A percentile compares a stretch with the other conserved stretches of the same genome.
Conservation (phyloP, 1,140 invertebrate species). For the Dendrolimus kikuchii region DNA sequence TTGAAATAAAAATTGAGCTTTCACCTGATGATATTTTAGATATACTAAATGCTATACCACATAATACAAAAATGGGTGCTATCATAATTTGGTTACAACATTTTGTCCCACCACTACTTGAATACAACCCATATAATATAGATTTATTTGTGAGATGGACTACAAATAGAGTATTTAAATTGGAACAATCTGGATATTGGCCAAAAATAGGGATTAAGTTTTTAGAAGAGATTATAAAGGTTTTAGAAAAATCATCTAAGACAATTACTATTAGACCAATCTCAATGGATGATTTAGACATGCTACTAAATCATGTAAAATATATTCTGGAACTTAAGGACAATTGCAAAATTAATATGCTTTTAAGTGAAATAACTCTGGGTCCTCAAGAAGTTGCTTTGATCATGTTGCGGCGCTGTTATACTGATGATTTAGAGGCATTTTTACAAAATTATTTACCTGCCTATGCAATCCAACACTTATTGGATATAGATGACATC, state of each 20-base stretch:
- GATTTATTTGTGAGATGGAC: slow-evolving; percentile 62
- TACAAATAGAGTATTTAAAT: slow-evolving; percentile 49
- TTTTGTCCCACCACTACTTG: slow-evolving; percentile 46
- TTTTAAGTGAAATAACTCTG: slow-evolving; percentile 52
- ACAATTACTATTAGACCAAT: slow-evolving; percentile 47
- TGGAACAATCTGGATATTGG: slow-evolving; percentile 61
- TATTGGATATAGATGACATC: slow-evolving; percentile 55
- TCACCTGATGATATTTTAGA: slow-evolving; percentile 33
- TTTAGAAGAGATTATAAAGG: slow-evolving; percentile 44
- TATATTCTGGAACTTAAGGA: slow-evolving; percentile 59
- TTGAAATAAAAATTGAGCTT: slow-evolving; percentile 32
- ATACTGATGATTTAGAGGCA: slow-evolving; percentile 54
- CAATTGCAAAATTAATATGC: slow-evolving; percentile 61
- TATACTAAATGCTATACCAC: slow-evolving; percentile 50
- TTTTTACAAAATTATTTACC: slow-evolving; percentile 52
- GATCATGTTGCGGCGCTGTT: slow-evolving; percentile 59
- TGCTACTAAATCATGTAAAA: slow-evolving; percentile 47
- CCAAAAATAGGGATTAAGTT: slow-evolving; percentile 63
- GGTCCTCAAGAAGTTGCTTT: slow-evolving; percentile 48
- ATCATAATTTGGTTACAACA: slow-evolving; percentile 58
- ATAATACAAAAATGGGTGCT: slow-evolving; percentile 52
- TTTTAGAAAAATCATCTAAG: slow-evolving; percentile 53
- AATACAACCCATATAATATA: slow-evolving; percentile 56
- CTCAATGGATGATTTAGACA: slow-evolving; percentile 56
- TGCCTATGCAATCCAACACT: slow-evolving; percentile 41